Percentiles rank a stretch among this genome's conserved stretches.
phyloP scores from a whole-genome alignment of 2,888 invertebrate species.

The Ferrisia virgata region DNA sequence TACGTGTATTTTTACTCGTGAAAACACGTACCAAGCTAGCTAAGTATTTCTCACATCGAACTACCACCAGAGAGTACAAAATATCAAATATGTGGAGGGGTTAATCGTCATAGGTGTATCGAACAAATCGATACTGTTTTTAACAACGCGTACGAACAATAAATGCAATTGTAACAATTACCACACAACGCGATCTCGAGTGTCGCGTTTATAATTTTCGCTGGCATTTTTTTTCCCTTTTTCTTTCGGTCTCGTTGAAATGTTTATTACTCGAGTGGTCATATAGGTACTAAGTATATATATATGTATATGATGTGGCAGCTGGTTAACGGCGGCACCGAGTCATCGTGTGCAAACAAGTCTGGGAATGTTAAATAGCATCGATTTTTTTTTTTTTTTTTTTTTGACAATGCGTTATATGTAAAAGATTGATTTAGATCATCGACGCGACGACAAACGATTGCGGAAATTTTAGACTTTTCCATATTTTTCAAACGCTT shows the following conservation, averaged over 20 bases:
- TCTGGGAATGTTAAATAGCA: neutral
- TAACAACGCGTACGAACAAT: constrained; percentile 28
- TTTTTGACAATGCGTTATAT: too few relatives aligned
- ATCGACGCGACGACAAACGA: too few relatives aligned
- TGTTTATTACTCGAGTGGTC: constrained; percentile 17
- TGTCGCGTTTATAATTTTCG: neutral
- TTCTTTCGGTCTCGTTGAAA: neutral
- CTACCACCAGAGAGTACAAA: neutral
- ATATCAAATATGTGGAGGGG: neutral
- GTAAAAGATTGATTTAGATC: too few relatives aligned
- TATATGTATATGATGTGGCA: too few relatives aligned
- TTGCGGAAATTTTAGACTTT: too few relatives aligned
- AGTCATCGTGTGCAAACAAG: neutral
- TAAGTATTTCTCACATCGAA: neutral
- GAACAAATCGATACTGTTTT: constrained; percentile 17
- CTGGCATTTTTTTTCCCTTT: neutral
- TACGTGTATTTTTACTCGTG: neutral
- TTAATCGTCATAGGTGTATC: neutral
- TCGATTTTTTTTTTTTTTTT: too few relatives aligned
- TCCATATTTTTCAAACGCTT: too few relatives aligned
- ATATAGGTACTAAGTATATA: too few relatives aligned
- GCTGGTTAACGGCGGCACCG: neutral
- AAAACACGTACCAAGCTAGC: neutral
- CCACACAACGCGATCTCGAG: neutral
- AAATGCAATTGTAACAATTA: neutral